Evolutionary conservation across 2,113 vertebrate species (phyloP), one percentile per base, ranked within the genome.

Genomic region (Atherinomorus stipes): DNA sequence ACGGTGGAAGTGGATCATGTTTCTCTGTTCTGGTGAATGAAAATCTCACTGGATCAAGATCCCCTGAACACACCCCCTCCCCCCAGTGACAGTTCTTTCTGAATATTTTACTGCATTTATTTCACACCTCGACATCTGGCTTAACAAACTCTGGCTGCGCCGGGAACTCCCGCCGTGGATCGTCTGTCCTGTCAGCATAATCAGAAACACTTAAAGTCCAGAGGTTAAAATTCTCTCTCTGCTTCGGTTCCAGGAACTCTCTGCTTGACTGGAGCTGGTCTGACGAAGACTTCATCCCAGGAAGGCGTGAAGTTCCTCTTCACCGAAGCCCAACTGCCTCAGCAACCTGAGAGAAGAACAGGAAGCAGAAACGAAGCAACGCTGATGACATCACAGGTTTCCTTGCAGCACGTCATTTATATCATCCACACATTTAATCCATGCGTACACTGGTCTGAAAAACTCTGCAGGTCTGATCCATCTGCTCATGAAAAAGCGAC

Each of bases 221-320:
- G 3, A 64, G 61, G 66, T 71, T 31, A 64, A 28, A 64, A 3
- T 37, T 0, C 2, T 37, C 19, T 50, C 23, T 26, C 26, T 11
- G 22, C 31, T 34, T 6, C 31, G 31, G 31, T 45, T 49, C 3
- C 51, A 28, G 44, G 26, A 38, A 64, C 38, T 63, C 50, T 34
- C 16, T 56, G 64, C 54, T 59, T 31, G 4, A 22, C n/a, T 6
- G 59, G 23, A n/a, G 47, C 1, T 38, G 19, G 22, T 4, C 23
- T 0, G 8, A 23, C 22, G 60, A 23, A 25, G 47, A 26, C 9
- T 11, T 92, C 88, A 94, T 69, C 90, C 91, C 47, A 83, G 87
- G 81, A 95, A 95, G 60, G 81, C 69, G 28, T 94, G 87, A 40
- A 94, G 74, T 68, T 94, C 91, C 34, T 89, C 85, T 16, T 93